A percentile compares a stretch with the other conserved stretches of the same genome.
phyloP scores from a whole-genome alignment of 2,797 vertebrate genomes.

The Liparis tanakae region DNA sequence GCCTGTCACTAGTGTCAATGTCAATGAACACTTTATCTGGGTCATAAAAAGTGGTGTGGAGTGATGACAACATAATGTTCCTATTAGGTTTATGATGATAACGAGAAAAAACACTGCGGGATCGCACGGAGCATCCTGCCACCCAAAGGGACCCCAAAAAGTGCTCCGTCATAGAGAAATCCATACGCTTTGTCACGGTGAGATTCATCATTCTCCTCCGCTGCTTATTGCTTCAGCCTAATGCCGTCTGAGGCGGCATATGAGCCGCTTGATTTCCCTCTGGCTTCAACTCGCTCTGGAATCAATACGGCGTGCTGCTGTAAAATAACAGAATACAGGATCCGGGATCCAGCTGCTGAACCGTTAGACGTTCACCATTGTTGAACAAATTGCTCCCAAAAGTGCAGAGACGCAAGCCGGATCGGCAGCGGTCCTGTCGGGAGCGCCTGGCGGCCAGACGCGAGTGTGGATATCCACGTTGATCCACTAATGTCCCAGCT shows the following conservation, averaged over 20 bases:
- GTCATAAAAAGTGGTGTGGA: slow-evolving; percentile 29
- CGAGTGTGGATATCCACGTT: slow-evolving; percentile 31
- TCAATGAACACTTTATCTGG: slow-evolving; percentile 25
- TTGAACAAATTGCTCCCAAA: slow-evolving; percentile 31
- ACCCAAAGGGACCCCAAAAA: slow-evolving; percentile 34
- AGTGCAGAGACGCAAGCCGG: background rate
- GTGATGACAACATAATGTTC: slow-evolving; percentile 36
- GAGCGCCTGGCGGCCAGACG: background rate
- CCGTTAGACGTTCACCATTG: slow-evolving; percentile 24
- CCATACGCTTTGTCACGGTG: slow-evolving; percentile 48
- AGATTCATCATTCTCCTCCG: slow-evolving; percentile 46
- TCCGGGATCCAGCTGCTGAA: slow-evolving; percentile 31
- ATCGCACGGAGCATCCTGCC: slow-evolving; percentile 14
- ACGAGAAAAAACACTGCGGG: slow-evolving; percentile 23
- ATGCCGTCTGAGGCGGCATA: slow-evolving; percentile 54
- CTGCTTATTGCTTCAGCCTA: slow-evolving; percentile 36
- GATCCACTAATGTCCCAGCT: slow-evolving; percentile 41
- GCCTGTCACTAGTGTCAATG: background rate
- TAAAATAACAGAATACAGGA: slow-evolving; percentile 50
- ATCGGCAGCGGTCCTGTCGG: slow-evolving; percentile 26
- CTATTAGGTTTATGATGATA: slow-evolving; percentile 37
- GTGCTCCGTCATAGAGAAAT: slow-evolving; percentile 57
- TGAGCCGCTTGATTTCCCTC: slow-evolving; percentile 65
- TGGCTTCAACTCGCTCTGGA: slow-evolving; percentile 28
- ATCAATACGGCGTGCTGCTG: slow-evolving; percentile 56